Conservation (phyloP, 2,113 vertebrate genomes). For the Syngnathus scovelli region DNA sequence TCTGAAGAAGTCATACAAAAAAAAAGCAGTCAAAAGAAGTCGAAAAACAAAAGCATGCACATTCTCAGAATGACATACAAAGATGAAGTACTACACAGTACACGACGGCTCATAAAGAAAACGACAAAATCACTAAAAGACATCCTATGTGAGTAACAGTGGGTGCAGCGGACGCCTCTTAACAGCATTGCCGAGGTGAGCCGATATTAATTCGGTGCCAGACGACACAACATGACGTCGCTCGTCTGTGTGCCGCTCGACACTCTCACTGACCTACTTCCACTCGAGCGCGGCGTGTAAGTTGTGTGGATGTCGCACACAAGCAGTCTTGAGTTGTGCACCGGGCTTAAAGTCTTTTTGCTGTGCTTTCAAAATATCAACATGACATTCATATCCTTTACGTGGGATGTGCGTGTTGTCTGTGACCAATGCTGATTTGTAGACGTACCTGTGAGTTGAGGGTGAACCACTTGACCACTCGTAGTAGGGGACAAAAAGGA, state of each 20-base stretch:
- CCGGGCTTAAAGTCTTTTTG: conserved; percentile 1
- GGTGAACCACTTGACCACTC: not conserved
- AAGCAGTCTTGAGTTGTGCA: conserved; percentile 9
- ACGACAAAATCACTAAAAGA: not conserved
- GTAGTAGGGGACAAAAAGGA: not conserved
- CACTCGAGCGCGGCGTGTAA: not conserved
- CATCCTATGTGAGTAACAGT: not conserved
- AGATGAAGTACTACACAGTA: not conserved
- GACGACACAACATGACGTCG: not conserved
- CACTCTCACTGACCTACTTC: conserved; percentile 1
- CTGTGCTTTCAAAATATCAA: conserved; percentile 17
- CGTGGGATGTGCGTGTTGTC: not conserved
- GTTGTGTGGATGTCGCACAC: not conserved
- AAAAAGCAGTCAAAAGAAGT: conserved; percentile 44
- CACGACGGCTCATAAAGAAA: not conserved
- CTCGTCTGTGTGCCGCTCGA: not conserved
- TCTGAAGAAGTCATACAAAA: conserved; percentile 35
- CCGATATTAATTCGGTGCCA: not conserved
- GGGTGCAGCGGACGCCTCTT: conserved; percentile 1
- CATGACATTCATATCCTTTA: conserved; percentile 1
- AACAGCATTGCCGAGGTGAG: not conserved
- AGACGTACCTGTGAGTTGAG: not conserved
- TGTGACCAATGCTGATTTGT: not conserved
- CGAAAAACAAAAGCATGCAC: conserved; percentile 36
- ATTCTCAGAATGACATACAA: conserved; percentile 12